Evolutionary conservation across 2,797 vertebrate species (phyloP).

Genomic region (Pitangus sulphuratus): DNA sequence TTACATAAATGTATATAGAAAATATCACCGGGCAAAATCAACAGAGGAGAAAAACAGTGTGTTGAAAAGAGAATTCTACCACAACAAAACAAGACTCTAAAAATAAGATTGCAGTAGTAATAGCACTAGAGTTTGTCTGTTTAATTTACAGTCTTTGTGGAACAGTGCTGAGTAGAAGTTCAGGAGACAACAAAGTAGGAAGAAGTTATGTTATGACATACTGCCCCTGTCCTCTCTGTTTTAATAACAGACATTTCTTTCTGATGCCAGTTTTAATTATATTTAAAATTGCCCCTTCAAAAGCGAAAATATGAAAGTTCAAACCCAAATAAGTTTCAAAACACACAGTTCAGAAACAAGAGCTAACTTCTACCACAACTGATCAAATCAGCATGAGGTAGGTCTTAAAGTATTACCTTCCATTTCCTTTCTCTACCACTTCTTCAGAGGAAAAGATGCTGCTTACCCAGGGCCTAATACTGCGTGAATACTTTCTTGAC

Average conservation of each 20-base stretch:
- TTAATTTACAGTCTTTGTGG: not conserved
- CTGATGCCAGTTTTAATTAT: not conserved
- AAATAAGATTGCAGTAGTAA: not conserved
- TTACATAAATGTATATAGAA: not conserved
- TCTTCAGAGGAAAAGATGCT: not conserved
- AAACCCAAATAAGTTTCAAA: not conserved
- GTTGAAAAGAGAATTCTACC: not conserved
- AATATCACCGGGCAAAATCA: not conserved
- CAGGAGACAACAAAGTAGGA: not conserved
- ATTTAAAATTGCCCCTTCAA: not conserved
- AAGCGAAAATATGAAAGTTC: not conserved
- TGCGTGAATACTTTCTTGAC: not conserved
- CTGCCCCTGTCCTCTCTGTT: not conserved
- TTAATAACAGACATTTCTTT: not conserved
- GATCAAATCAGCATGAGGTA: not conserved
- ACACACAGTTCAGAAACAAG: not conserved
- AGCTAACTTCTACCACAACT: not conserved
- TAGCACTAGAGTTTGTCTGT: not conserved
- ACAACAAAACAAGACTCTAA: not conserved
- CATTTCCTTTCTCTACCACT: not conserved
- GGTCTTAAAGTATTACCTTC: not conserved
- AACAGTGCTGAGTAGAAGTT: not conserved
- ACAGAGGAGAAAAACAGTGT: not conserved
- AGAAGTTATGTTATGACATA: accelerated
- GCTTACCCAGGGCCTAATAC: not conserved